Evolutionary conservation across 2,888 invertebrate species (phyloP), one percentile per base, ranked within the genome.

Genomic region (Stenolophus ochropezus): DNA sequence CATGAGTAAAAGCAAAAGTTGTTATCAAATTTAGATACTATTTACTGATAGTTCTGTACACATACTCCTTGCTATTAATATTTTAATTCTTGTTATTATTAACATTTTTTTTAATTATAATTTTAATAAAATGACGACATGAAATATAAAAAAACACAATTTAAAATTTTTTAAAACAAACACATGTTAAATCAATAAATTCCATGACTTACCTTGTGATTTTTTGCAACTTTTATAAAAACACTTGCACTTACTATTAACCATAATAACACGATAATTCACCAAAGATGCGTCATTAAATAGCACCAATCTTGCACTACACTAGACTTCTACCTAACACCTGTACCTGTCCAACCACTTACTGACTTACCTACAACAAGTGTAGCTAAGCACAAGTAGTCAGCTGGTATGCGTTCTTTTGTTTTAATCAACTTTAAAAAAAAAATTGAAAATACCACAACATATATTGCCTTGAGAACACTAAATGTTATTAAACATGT

Each of bases 231-330:
- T 56, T 42, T 20, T 56, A 49, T 4, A 51, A 21, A 80, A 80
- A 56, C 80, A 80, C 56, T 73, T 73, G 73, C 80, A 80, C 80
- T 42, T 51, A 56, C 73, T 27, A 56, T 80, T 73, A 80, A 58
- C 53, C 80, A 80, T 80, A 80, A 80, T 77, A 61, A 77, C 47
- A 61, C 61, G 5, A 61, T 77, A 20, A 61, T 77, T 77, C 61
- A 77, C 51, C 65, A 47, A 5, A 65, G 47, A 42, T 23, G 49
- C 47, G 58, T 77, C 77, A 77, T 77, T 47, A 77, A 77, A 61
- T 80, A 73, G 42, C 71, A 80, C 71, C 53, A 18, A 80, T 56
- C 27, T 75, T 53, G 16, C 73, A 73, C 73, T 73, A 69, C 47
- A 73, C 73, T 73, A 25, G 21, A 78, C 78, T 47, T 27, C 27